Evolutionary conservation across 2,113 vertebrate species (phyloP).

Genomic region (Pluvialis apricaria): DNA sequence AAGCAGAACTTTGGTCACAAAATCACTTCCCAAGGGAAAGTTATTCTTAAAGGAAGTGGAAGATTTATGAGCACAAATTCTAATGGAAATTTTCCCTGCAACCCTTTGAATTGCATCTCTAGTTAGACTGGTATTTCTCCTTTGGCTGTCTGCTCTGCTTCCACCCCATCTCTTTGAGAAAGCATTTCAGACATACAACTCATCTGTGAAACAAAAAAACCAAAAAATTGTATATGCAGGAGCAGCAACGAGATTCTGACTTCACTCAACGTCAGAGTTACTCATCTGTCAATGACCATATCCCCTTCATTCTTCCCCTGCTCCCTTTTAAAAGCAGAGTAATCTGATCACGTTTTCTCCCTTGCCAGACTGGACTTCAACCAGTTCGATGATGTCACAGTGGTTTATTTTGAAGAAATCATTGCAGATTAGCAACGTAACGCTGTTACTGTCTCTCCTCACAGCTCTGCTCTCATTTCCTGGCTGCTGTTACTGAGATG

Average conservation of each 20-base stretch:
- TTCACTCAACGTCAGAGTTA: background rate
- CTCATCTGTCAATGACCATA: background rate
- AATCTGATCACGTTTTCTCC: background rate
- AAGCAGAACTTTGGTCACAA: background rate
- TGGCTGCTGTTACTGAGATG: accelerated
- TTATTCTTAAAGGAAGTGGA: background rate
- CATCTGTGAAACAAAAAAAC: background rate
- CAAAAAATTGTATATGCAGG: accelerated
- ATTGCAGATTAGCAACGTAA: background rate
- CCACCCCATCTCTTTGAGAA: background rate
- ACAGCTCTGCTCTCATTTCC: background rate
- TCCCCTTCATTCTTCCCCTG: background rate
- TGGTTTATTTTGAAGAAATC: background rate
- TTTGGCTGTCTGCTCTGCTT: background rate
- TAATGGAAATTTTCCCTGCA: background rate
- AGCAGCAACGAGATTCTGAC: background rate
- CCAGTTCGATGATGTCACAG: background rate
- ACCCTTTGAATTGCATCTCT: background rate
- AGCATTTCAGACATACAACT: accelerated
- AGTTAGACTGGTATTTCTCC: background rate
- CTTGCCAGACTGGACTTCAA: background rate
- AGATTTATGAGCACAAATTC: background rate
- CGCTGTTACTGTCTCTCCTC: background rate
- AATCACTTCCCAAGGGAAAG: background rate
- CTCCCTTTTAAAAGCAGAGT: background rate